Evolutionary conservation across 2,888 invertebrate species (phyloP), one percentile per base, ranked within the genome.

Genomic region (Andrena trimmerana): DNA sequence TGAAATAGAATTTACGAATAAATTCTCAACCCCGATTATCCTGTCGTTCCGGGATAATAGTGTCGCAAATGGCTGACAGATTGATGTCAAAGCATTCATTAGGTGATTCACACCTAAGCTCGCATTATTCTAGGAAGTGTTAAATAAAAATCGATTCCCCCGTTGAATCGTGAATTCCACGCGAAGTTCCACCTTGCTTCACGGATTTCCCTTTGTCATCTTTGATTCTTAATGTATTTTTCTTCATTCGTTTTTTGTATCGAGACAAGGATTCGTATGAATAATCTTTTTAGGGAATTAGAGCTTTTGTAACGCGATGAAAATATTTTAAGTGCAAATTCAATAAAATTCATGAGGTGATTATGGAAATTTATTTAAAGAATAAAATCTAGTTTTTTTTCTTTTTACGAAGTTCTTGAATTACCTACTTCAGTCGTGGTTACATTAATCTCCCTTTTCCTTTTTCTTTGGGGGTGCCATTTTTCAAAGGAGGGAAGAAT

Each of bases 1-100:
- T 27, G 71, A 31, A 66, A 66, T 52, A 52, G 78, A 52, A 73
- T 73, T 73, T 78, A 66, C 50, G 73, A 78, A 78, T 78, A 78
- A 78, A 78, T 78, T 77, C 77, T 77, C 78, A 8, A 7, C n/a
- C 10, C 13, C 4, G 67, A 69, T 54, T 50, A 42, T 69, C 62
- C n/a, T 2, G 29, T n/a, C 3, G 20, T 59, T 60, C 67, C 52
- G 42, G 52, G 13, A 20, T 42, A n/a, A 78, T 60, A 16, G n/a
- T 65, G 48, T 50, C 29, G 65, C 29, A 2, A 72, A 72, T 72
- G 24, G 24, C 48, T 65, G 24, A 36, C 63, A 54, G 50, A 33
- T 13, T 24, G 20, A 20, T 76, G 20, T 48, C 62, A 31, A 24
- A 20, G 72, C 76, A 63, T 71, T 63, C 36, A 16, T 76, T 27